phyloP scores from a whole-genome alignment of 2,888 invertebrate genomes.

The Ectemnius cavifrons region DNA sequence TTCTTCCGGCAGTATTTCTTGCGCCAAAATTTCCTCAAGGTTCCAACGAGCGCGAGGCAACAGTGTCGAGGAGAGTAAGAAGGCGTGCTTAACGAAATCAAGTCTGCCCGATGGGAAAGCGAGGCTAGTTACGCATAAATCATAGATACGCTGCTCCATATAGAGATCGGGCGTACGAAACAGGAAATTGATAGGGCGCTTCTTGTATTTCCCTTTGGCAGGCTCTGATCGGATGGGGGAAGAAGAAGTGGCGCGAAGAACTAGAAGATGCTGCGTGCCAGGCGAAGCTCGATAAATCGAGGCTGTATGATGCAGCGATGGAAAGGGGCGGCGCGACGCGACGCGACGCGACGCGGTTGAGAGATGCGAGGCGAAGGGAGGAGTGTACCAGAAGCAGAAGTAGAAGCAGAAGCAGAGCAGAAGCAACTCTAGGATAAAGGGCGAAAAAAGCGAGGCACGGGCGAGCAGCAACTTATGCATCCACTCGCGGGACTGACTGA shows the following conservation, averaged over 20 bases:
- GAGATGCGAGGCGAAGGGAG: too few relatives aligned
- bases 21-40: too few relatives aligned
- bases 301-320: not conserved
- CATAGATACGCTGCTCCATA: constrained; percentile 22
- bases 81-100: too few relatives aligned
- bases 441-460: constrained; percentile 36
- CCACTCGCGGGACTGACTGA: constrained; percentile 16
- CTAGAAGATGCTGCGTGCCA: too few relatives aligned
- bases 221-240: constrained; percentile 19
- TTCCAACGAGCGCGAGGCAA: too few relatives aligned
- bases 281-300: constrained; percentile 25
- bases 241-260: constrained; percentile 16
- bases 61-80: too few relatives aligned
- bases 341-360: not conserved
- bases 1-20: too few relatives aligned
- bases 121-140: constrained; percentile 15
- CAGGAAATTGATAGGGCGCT: constrained; percentile 38
- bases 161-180: constrained; percentile 26
- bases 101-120: too few relatives aligned
- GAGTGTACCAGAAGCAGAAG: not conserved
- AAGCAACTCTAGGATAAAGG: constrained; percentile 1
- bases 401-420: not conserved
- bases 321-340: too few relatives aligned
- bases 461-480: constrained; percentile 24
- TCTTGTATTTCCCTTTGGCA: constrained; percentile 30